These are phyloP conservation scores for Ophion ventricosus DNA, from an alignment of 2,888 invertebrate genomes.

Conservation along the genomic window DNA sequence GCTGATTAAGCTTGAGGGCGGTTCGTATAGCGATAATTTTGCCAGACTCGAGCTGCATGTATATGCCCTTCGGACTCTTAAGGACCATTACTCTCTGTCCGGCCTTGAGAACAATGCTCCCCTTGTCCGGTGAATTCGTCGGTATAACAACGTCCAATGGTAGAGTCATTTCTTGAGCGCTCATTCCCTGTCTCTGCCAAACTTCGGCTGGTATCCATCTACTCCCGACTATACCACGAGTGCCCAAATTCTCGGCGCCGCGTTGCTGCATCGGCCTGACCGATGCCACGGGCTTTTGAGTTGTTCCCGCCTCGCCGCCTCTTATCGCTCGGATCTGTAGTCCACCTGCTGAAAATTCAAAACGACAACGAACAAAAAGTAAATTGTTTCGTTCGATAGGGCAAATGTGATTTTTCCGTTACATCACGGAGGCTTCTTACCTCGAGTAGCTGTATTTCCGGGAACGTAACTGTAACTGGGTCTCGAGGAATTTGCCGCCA, in stretches of 20 bases:
- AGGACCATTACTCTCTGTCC: conserved; percentile 97
- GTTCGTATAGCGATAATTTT: conserved; percentile 97
- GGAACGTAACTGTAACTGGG: conserved; percentile 85
- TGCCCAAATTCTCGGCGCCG: conserved; percentile 81
- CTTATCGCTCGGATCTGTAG: conserved; percentile 86
- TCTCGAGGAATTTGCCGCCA: conserved; percentile 87
- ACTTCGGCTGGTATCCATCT: conserved; percentile 95
- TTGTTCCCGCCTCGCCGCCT: conserved; percentile 85
- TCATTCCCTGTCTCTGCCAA: conserved; percentile 97
- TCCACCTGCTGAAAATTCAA: conserved; percentile 75
- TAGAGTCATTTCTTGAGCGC: conserved; percentile 96
- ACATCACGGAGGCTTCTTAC: conserved; percentile 67
- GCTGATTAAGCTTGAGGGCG: conserved; percentile 88
- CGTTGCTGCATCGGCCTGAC: conserved; percentile 91
- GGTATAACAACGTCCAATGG: conserved; percentile 97
- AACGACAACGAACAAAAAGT: not conserved
- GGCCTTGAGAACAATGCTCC: conserved; percentile 95
- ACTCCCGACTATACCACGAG: conserved; percentile 84
- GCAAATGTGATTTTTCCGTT: not conserved
- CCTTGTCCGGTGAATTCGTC: conserved; percentile 94
- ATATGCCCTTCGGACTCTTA: conserved; percentile 97
- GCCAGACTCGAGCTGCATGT: conserved; percentile 96
- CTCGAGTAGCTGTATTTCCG: conserved; percentile 81
- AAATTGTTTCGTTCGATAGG: not conserved
- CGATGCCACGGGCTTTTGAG: conserved; percentile 88